phyloP scores from a whole-genome alignment of 2,797 vertebrate genomes.

The Todus mexicanus region DNA sequence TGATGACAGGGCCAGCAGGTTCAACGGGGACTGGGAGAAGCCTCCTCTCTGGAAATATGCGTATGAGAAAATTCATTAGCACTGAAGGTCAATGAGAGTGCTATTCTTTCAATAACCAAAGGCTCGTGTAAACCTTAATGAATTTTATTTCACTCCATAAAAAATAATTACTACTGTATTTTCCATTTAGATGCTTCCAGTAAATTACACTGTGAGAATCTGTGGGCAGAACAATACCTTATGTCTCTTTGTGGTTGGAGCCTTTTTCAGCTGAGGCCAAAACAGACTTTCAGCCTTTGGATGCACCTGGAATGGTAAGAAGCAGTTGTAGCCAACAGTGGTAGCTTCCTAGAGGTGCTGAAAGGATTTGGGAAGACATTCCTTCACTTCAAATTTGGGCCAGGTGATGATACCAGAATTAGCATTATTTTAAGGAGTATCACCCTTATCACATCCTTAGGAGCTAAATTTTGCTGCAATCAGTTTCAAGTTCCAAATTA shows the following conservation, averaged over 20 bases:
- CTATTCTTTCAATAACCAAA: background rate
- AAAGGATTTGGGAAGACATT: background rate
- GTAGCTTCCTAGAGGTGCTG: background rate
- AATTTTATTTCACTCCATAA: background rate
- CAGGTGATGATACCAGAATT: background rate
- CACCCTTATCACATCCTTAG: background rate
- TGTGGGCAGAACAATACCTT: background rate
- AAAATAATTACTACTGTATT: background rate
- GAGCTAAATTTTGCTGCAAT: background rate
- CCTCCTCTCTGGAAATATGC: background rate
- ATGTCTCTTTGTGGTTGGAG: background rate
- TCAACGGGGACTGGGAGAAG: background rate
- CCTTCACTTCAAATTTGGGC: background rate
- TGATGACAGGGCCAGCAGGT: background rate
- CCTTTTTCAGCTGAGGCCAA: background rate
- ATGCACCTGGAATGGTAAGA: background rate
- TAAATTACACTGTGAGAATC: background rate
- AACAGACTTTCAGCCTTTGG: background rate
- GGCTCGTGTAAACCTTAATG: background rate
- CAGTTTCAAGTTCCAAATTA: conserved; percentile 5
- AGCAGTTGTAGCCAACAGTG: background rate
- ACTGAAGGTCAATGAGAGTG: background rate
- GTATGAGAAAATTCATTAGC: background rate
- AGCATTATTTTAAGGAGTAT: background rate
- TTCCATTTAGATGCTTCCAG: background rate